These are phyloP conservation scores for Leucophenga maculata DNA, from an alignment of 2,888 invertebrate species.

Conservation along the genomic window DNA sequence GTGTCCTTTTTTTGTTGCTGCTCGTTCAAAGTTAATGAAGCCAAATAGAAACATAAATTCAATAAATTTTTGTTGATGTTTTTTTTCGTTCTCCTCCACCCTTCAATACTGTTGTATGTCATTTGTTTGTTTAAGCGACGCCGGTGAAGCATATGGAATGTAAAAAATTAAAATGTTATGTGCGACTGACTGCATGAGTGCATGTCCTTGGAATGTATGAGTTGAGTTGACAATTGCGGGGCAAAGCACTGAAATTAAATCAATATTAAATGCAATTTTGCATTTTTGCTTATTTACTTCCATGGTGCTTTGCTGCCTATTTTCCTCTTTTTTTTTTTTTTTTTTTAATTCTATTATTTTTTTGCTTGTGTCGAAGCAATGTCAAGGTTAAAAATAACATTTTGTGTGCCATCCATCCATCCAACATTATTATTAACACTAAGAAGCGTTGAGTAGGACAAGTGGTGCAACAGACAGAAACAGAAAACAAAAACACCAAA, in stretches of 20 bases:
- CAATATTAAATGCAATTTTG: slow-evolving; percentile 56
- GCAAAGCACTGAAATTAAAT: slow-evolving; percentile 47
- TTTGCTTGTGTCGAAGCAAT: slow-evolving; percentile 26
- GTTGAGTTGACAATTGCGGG: not conserved
- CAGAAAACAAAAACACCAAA: too few species aligned
- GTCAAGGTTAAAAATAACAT: slow-evolving; percentile 36
- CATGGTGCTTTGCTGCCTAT: too few species aligned
- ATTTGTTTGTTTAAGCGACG: too few species aligned
- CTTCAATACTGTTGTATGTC: too few species aligned
- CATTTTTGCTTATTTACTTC: not conserved
- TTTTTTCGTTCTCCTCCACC: too few species aligned
- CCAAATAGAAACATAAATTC: too few species aligned
- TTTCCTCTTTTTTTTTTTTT: not conserved
- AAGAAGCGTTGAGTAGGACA: not conserved
- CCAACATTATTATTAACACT: slow-evolving; percentile 10
- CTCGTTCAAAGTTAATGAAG: too few species aligned
- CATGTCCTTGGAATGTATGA: slow-evolving; percentile 1
- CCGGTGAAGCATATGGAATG: not conserved
- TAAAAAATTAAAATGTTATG: not conserved
- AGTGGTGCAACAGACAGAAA: slow-evolving; percentile 20
- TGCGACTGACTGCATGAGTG: slow-evolving; percentile 13
- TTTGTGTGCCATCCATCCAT: not conserved
- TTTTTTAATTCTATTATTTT: not conserved
- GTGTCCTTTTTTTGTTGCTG: too few species aligned
- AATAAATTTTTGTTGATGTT: too few species aligned